Evolutionary conservation across 2,888 invertebrate genomes (phyloP).

Genomic region (Lasioglossum leucozonium): DNA sequence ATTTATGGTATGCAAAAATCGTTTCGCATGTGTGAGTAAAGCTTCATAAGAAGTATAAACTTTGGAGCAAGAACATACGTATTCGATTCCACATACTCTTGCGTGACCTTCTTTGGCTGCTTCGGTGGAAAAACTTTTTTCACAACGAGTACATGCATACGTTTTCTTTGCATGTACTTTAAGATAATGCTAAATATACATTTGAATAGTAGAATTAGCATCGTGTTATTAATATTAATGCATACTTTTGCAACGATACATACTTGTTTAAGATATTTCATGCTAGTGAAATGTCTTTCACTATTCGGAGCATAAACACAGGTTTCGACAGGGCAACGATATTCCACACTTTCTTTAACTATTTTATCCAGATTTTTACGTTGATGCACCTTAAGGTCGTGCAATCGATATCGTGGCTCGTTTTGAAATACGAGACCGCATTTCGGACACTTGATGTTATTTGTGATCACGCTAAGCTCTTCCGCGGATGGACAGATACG

Average conservation of each 20-base stretch:
- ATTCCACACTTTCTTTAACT: constrained; percentile 77
- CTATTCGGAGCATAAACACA: constrained; percentile 80
- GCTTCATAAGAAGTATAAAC: constrained; percentile 83
- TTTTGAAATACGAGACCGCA: constrained; percentile 80
- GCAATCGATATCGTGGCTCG: constrained; percentile 79
- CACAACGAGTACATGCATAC: constrained; percentile 80
- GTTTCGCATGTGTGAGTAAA: constrained; percentile 83
- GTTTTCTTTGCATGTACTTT: constrained; percentile 84
- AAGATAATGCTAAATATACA: constrained; percentile 81
- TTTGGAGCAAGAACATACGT: constrained; percentile 81
- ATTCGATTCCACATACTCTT: constrained; percentile 82
- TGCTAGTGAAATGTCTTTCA: constrained; percentile 78
- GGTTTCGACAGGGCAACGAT: constrained; percentile 80
- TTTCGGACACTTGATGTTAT: constrained; percentile 79
- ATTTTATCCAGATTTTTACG: constrained; percentile 77
- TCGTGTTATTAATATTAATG: neutral
- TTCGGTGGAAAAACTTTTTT: constrained; percentile 83
- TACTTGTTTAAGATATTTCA: constrained; percentile 84
- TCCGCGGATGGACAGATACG: constrained; percentile 79
- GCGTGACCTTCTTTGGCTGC: constrained; percentile 82
- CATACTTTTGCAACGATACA: constrained; percentile 20
- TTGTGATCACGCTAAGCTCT: constrained; percentile 80
- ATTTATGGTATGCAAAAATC: constrained; percentile 78
- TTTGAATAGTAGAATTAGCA: constrained; percentile 13
- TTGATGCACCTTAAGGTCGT: constrained; percentile 81